Evolutionary conservation across 2,113 vertebrate species (phyloP), one percentile per base, ranked within the genome.

Genomic region (Lepus americanus): DNA sequence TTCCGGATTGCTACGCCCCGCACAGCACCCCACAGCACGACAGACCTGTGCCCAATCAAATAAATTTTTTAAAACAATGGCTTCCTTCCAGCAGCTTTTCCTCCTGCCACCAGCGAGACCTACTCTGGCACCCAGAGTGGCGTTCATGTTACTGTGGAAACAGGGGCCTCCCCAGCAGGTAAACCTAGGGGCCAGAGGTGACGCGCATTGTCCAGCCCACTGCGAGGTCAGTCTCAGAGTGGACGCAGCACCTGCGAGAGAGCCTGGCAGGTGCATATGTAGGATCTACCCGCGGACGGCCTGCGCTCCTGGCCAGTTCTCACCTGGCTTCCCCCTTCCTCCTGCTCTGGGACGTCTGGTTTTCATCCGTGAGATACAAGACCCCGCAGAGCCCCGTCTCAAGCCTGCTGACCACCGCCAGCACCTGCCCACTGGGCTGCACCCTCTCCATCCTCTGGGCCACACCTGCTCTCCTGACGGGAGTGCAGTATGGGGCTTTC

Each of bases 401-500:
- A 7, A 79, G 83, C 44, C 59, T 64, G 27, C 9, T 0, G 29
- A 1, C 29, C 1, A 0, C 51, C 1, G 29, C 20, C 0, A 0
- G 76, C 51, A 97, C 98, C 94, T 98, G 99, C 99, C 98, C 97
- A 97, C n/a, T 97, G 98, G 61, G 97, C 49, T 3, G 98, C 88
- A 0, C 31, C 29, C 86, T 98, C 98, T 4, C 92, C 83, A 0
- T 98, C 92, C 72, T 97, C 97, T 0, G 95, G 93, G 27, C 91
- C 92, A 82, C 97, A 98, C 5, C 95, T 36, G 29, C 97, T 98
- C 0, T 98, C 98, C 61, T 97, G 98, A 97, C 99, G 99, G 82
- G 98, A 98, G 9, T 98, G 98, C 0, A 99, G 86, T 0, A 95
- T 84, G 0, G 99, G 99, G 90, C 98, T 99, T 97, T 99, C 99